A percentile compares a stretch with the other conserved stretches of the same genome.
Evolutionary conservation across 1,140 invertebrate species (phyloP).

Genomic region (Drosophila carrolli): DNA sequence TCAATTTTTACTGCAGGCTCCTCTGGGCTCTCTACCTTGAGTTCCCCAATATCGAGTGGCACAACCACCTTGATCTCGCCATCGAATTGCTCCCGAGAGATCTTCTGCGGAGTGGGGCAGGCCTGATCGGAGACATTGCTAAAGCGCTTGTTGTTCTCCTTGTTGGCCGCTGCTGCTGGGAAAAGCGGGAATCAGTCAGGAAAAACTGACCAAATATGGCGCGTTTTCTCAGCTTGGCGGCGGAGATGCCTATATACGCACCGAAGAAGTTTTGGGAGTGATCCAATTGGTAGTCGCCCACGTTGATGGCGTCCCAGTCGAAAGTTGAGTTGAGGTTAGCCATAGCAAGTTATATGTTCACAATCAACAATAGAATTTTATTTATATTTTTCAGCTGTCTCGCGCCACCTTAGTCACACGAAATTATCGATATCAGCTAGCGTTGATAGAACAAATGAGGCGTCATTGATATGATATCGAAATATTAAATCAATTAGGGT

Average conservation of each 20-base stretch:
- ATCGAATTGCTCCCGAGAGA: no score
- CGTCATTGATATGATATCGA: not conserved
- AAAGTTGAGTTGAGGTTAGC: conserved; percentile 13
- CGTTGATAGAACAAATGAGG: no score
- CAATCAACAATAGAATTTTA: not conserved
- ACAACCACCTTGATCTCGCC: no score
- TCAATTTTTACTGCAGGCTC: not conserved
- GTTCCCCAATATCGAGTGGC: not conserved
- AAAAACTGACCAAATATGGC: conserved; percentile 38
- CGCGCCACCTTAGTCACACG: no score
- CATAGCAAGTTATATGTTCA: conserved; percentile 15
- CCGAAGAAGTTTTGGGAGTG: conserved; percentile 60
- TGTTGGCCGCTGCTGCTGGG: conserved; percentile 17
- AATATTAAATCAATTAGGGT: not conserved
- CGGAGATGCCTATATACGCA: conserved; percentile 12
- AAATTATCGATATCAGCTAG: no score
- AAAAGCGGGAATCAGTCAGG: conserved; percentile 3
- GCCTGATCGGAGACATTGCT: no score
- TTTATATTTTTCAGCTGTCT: no score
- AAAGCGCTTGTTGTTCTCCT: conserved; percentile 34
- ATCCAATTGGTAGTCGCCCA: conserved; percentile 54
- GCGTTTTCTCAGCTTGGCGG: conserved; percentile 29
- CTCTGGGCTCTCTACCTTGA: not conserved
- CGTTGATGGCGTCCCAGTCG: conserved; percentile 54
- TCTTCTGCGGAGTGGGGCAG: no score